Base-by-base conservation (phyloP, 1,140 invertebrate species). In the Drosophila equinoxialis region DNA sequence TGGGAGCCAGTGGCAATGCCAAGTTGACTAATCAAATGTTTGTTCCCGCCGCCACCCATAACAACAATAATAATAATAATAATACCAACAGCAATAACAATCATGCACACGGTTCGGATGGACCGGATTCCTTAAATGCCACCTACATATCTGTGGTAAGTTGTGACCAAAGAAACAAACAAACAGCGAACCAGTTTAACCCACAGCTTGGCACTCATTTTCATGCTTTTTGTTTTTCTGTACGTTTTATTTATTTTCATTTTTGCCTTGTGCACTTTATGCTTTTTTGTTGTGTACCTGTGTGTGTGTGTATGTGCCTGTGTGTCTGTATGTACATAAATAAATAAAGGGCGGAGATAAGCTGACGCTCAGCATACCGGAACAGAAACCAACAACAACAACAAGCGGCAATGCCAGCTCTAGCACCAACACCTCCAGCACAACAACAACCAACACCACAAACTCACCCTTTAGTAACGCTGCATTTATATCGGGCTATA, bases 141-240 rank as follows among this genome's bases (percentile, higher is more conserved):
- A 71, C 95, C 95, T 67, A 96, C 95, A 66, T 96, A 95, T 95
- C 95, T 67, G 95, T 96, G 93, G 95, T 96, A 93, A 95, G 95
- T 94, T 69, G 65, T 55, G 33, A 42, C 63, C 11, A 39, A 39
- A 39, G 10, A 42, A 37, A 48, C 60, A 64, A 45, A 45, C 63
- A 74, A 81, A 81, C 81, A 45, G 37, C 63, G 81, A 81, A 85
- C 81, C 73, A 90, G 82, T 83, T 89, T 65, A 60, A 76, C 71
- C 64, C 73, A 79, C 75, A 70, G 73, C 54, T 74, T 75, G 85
- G 83, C 83, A 86, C 83, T 77, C 77, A 74, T 86, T 86, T 45
- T 87, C 83, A 86, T 86, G 83, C 79, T 65, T 78, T 23, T 65
- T 64, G 13, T 65, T 79, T 30, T 78, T 86, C 79, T 89, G 84